Base-by-base conservation (phyloP, 2,113 vertebrate species). In the Myocastor coypus region DNA sequence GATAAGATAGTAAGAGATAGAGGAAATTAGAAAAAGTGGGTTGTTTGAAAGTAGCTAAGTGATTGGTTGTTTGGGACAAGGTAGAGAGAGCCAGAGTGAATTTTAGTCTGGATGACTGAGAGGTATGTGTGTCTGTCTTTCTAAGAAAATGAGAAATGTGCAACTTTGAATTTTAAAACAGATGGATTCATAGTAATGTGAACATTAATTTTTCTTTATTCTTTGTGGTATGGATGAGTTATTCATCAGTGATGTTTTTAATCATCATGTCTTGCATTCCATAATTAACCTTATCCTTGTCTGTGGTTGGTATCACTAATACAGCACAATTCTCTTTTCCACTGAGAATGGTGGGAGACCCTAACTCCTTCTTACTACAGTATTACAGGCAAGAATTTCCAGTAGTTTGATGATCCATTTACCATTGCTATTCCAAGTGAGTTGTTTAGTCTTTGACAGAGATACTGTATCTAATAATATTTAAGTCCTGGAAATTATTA, bases 161-260 rank as follows among this genome's bases (percentile, higher is more conserved):
- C 66, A 84, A 66, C 42, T 84, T 87, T 85, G 46, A 96, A 73
- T 83, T 88, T 64, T 59, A 77, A 94, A 91, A 84, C 46, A 91
- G 52, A 87, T 84, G 69, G 52, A 80, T 83, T 88, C 55, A 66
- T 66, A 94, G 34, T 83, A 30, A 78, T 37, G 50, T 61, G 75
- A 66, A 42, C 5, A 52, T 59, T 69, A 40, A 20, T 73, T 84
- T 93, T 87, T 59, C 20, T 80, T 81, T 80, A 82, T 87, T 59
- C 52, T 92, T 42, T 81, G 50, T 81, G 73, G 34, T 68, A 61
- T 73, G 37, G 69, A 63, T 68, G 80, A 59, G 46, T 68, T 85
- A 75, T 42, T 64, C 94, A 78, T n/a, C 52, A 81, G 78, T 55
- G 63, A 28, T 11, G 59, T 66, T 71, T 78, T 64, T 95, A 52